These are phyloP conservation scores for Clamator glandarius DNA, from an alignment of 2,797 vertebrate genomes.

Conservation along the genomic window DNA sequence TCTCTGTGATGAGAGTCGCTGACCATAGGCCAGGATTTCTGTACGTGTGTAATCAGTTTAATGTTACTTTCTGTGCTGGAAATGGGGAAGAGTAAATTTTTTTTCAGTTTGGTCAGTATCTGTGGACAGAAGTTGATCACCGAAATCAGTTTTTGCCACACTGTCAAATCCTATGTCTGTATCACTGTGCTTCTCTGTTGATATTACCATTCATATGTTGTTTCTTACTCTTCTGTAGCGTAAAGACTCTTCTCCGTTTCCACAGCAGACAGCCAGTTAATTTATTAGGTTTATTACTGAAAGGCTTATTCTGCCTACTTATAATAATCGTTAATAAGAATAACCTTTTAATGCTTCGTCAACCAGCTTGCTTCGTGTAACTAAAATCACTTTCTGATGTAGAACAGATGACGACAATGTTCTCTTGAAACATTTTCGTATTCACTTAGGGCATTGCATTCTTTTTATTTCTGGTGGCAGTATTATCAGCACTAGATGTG, in stretches of 20 bases:
- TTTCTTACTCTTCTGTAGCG: neutral
- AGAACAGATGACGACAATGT: neutral
- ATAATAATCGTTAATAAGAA: neutral
- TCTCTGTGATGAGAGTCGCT: neutral
- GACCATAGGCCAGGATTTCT: neutral
- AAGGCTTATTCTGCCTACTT: neutral
- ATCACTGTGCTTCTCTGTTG: neutral
- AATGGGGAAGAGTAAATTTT: neutral
- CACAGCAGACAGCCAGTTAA: neutral
- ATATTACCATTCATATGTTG: neutral
- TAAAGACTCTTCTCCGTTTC: neutral
- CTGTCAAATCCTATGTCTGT: neutral
- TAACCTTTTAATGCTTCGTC: neutral
- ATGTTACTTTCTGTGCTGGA: neutral
- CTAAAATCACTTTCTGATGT: neutral
- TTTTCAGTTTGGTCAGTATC: neutral
- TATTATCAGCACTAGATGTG: neutral
- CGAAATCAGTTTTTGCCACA: neutral
- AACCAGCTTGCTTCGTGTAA: neutral
- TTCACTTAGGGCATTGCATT: neutral
- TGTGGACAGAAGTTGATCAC: neutral
- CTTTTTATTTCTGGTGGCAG: neutral
- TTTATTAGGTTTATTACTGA: neutral
- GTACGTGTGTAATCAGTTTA: neutral
- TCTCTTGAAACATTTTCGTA: neutral